phyloP scores from a whole-genome alignment of 1,140 invertebrate genomes.

The Lordiphosa mommai region DNA sequence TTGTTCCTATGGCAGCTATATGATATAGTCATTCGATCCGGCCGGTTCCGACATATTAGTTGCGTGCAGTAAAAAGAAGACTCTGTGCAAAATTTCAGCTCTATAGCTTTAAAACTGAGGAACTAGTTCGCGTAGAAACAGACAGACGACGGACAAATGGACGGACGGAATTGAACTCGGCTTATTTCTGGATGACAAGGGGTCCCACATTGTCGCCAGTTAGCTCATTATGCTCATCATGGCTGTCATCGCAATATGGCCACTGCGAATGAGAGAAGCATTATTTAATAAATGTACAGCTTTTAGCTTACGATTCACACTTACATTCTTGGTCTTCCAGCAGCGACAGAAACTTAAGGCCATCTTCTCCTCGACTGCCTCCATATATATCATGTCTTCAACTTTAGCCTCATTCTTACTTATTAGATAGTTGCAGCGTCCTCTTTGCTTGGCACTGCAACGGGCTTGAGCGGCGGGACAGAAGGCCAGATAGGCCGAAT shows the following conservation, averaged over 20 bases:
- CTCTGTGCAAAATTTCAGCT: no score
- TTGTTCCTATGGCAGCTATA: no score
- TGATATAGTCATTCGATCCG: no score
- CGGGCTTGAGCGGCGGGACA: constrained; percentile 83
- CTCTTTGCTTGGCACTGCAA: constrained; percentile 49
- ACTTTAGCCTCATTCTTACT: constrained; percentile 90
- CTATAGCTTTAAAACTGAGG: no score
- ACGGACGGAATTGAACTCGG: no score
- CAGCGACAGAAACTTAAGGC: constrained; percentile 96
- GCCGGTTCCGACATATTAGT: no score
- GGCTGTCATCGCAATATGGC: constrained; percentile 97
- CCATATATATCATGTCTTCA: constrained; percentile 94
- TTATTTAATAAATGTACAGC: constrained; percentile 3
- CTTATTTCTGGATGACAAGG: constrained; percentile 82
- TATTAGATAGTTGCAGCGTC: constrained; percentile 83
- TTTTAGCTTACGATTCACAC: constrained; percentile 23
- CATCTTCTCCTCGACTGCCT: constrained; percentile 94
- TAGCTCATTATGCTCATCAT: constrained; percentile 91
- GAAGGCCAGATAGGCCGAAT: constrained; percentile 86
- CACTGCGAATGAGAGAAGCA: constrained; percentile 84
- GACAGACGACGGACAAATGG: no score
- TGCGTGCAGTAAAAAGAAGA: no score
- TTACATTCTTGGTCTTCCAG: constrained; percentile 95
- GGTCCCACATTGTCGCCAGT: constrained; percentile 97
- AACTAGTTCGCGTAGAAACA: no score